phyloP scores from a whole-genome alignment of 92 coral and sea anemone species.

The Zoanthus sociatus region DNA sequence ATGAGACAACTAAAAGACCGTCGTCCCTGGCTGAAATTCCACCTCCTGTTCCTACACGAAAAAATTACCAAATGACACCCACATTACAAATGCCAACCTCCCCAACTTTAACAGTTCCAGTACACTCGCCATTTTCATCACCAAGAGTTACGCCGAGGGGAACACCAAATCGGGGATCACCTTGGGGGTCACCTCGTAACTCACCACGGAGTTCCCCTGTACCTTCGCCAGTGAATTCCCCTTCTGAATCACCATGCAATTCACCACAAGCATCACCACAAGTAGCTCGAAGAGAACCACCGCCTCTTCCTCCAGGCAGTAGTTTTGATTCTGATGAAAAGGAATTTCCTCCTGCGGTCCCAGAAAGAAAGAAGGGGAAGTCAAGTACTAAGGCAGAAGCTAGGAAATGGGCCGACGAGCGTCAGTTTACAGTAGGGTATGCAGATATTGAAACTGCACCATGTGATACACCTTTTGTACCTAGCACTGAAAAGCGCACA shows the following conservation, averaged over 20 bases:
- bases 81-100: constrained; percentile 84
- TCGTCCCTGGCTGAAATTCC: constrained; percentile 67
- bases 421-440: constrained; percentile 57
- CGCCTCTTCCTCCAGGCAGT: constrained; percentile 78
- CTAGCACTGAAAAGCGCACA: constrained; percentile 50
- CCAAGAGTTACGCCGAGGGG: constrained; percentile 75
- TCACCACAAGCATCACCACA: constrained; percentile 91
- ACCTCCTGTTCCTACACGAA: constrained; percentile 96
- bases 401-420: constrained; percentile 51
- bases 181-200: constrained; percentile 82
- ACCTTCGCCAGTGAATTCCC: constrained; percentile 64
- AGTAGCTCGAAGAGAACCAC: constrained; percentile 75
- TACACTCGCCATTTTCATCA: constrained; percentile 76
- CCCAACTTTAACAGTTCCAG: constrained; percentile 89
- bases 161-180: constrained; percentile 79
- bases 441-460: constrained; percentile 65
- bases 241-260: constrained; percentile 78
- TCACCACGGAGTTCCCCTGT: constrained; percentile 82
- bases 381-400: constrained; percentile 41
- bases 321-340: constrained; percentile 74
- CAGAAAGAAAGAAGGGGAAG: constrained; percentile 81
- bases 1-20: constrained; percentile 51
- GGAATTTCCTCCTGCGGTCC: constrained; percentile 89
- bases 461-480: constrained; percentile 23
- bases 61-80: constrained; percentile 57